phyloP scores from a whole-genome alignment of 2,797 vertebrate genomes.

The Pelochelys cantorii region DNA sequence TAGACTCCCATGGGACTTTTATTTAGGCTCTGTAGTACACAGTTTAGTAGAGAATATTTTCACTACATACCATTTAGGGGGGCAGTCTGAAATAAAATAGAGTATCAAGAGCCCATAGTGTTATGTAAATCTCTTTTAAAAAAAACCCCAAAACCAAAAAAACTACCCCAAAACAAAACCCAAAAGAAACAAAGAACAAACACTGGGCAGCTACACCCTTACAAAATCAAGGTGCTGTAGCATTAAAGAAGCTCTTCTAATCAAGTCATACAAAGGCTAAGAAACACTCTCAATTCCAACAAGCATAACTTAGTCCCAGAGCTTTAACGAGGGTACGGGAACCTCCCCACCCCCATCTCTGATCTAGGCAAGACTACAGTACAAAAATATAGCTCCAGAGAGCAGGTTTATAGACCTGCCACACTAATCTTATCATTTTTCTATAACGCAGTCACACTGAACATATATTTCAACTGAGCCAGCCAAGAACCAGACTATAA shows the following conservation, averaged over 20 bases:
- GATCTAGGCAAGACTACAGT: conserved; percentile 26
- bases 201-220: conserved; percentile 11
- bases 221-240: conserved; percentile 25
- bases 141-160: conserved; percentile 23
- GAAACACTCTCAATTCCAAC: not conserved
- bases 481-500: conserved; percentile 16
- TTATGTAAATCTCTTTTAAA: conserved; percentile 63
- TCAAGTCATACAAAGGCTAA: conserved; percentile 47
- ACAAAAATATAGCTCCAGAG: conserved; percentile 23
- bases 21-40: conserved; percentile 55
- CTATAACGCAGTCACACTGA: conserved; percentile 26
- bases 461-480: conserved; percentile 41
- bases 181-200: not conserved
- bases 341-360: not conserved
- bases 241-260: conserved; percentile 57
- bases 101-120: conserved; percentile 23
- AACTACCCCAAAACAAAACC: too few species aligned
- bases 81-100: conserved; percentile 69
- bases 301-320: conserved; percentile 21
- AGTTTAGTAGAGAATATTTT: conserved; percentile 52
- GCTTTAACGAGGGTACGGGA: conserved; percentile 3
- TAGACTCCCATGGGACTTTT: conserved; percentile 57
- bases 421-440: conserved; percentile 53
- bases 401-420: conserved; percentile 44
- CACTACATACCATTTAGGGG: conserved; percentile 62